phyloP scores from a whole-genome alignment of 2,888 invertebrate genomes.

The Metalampra italica region DNA sequence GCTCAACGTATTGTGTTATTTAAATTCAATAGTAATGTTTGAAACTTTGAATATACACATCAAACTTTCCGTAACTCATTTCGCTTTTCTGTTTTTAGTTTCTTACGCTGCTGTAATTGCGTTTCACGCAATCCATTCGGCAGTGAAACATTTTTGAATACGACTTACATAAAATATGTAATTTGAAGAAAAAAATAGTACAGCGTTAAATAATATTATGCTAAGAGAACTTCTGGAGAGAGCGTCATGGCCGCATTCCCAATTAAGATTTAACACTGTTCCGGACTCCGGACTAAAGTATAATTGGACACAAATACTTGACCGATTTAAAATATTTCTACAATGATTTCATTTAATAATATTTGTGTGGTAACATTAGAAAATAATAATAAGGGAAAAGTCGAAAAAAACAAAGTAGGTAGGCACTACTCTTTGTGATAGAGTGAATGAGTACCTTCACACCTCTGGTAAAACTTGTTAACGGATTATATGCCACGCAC shows the following conservation, averaged over 20 bases:
- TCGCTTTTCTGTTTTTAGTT: background rate
- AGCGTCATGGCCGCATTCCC: background rate
- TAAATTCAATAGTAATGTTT: background rate
- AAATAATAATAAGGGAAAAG: no score
- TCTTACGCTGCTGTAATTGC: no score
- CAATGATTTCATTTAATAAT: background rate
- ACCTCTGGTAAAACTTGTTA: no score
- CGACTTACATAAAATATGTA: no score
- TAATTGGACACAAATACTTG: background rate
- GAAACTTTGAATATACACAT: background rate
- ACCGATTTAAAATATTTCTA: background rate
- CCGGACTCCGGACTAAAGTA: background rate
- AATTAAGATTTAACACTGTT: background rate
- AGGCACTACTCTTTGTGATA: no score
- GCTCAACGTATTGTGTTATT: background rate
- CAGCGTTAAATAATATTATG: no score
- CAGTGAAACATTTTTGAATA: no score
- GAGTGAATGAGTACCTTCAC: no score
- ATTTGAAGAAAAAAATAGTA: no score
- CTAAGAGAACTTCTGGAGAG: background rate
- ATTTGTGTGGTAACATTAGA: background rate
- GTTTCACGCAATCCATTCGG: background rate
- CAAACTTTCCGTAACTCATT: background rate
- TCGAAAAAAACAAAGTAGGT: no score
- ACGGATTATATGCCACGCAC: no score